phyloP scores from a whole-genome alignment of 2,888 invertebrate species.

The Chrysolina americana region DNA sequence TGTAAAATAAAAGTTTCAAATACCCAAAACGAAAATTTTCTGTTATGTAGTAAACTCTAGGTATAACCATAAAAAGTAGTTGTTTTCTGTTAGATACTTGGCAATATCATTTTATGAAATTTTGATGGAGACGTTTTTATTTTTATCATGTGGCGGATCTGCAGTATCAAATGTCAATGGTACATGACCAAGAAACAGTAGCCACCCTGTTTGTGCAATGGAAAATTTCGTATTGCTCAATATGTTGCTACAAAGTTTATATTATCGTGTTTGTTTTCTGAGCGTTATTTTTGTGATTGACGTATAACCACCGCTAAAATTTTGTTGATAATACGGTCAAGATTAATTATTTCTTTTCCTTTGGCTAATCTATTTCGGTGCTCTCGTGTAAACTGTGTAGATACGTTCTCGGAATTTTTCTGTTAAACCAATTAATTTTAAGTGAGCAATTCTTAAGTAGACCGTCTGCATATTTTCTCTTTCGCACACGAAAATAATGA shows the following conservation, averaged over 20 bases:
- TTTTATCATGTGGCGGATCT: no score
- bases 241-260: conserved; percentile 9
- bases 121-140: no score
- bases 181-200: not conserved
- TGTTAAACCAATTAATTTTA: conserved; percentile 13
- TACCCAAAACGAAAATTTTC: no score
- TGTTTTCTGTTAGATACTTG: not conserved
- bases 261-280: not conserved
- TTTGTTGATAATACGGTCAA: conserved; percentile 16
- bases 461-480: conserved; percentile 4
- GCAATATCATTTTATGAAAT: no score
- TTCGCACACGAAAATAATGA: not conserved
- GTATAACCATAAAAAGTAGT: not conserved
- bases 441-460: not conserved
- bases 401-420: conserved; percentile 6
- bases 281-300: conserved; percentile 16
- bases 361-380: conserved; percentile 9
- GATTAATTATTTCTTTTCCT: conserved; percentile 19
- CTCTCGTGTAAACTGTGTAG: conserved; percentile 3
- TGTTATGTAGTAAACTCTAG: not conserved
- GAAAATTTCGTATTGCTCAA: conserved; percentile 18
- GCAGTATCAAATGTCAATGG: no score
- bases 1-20: no score
- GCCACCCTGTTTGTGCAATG: not conserved
- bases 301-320: conserved; percentile 13